These are phyloP conservation scores for Drosophila engyochracea DNA, from an alignment of 2,888 invertebrate genomes.

Conservation along the genomic window DNA sequence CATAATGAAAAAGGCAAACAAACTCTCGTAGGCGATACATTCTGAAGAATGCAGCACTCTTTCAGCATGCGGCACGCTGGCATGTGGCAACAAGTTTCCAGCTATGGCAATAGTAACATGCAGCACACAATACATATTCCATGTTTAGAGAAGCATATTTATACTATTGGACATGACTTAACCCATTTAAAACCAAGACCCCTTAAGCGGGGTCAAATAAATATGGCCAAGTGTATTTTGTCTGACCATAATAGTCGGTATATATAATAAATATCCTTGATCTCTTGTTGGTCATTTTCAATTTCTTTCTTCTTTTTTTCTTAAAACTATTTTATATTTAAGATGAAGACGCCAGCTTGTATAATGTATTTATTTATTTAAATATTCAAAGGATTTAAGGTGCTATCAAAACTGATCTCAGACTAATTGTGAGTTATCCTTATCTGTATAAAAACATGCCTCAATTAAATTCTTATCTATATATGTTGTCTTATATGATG, in stretches of 20 bases:
- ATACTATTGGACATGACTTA: not conserved
- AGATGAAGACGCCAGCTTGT: not conserved
- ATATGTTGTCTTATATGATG: not conserved
- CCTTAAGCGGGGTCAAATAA: not conserved
- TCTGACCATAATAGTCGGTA: not conserved
- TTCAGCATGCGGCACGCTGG: not conserved
- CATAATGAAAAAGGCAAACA: slow-evolving; percentile 10
- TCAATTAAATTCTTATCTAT: not conserved
- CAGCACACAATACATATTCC: not conserved
- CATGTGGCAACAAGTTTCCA: slow-evolving; percentile 14
- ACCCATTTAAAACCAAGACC: not conserved
- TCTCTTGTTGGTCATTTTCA: not conserved
- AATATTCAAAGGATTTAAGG: not conserved
- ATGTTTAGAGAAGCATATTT: not conserved
- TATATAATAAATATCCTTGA: not conserved
- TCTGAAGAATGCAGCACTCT: not conserved
- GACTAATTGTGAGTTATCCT: not conserved
- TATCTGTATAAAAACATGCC: not conserved
- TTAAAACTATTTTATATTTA: not conserved
- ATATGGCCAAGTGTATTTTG: not conserved
- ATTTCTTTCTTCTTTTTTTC: not conserved
- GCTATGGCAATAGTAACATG: not conserved
- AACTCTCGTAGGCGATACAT: slow-evolving; percentile 1
- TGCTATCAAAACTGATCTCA: not conserved
- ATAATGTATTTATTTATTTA: not conserved